Percentiles rank a stretch among this genome's conserved stretches.
Conservation (phyloP, 2,113 vertebrate species). For the Salvator merianae region DNA sequence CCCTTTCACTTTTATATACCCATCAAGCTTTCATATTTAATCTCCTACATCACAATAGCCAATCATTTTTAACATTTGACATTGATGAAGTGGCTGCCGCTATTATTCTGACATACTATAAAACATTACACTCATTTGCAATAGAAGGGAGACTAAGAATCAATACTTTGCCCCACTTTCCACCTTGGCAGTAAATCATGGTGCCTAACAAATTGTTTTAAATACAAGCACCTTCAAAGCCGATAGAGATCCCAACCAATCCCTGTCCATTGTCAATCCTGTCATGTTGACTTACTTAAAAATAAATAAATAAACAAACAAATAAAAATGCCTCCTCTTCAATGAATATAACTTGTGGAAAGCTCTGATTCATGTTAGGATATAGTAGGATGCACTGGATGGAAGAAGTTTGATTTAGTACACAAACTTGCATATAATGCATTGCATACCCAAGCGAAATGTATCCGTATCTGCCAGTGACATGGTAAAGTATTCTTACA, state of each 20-base stretch:
- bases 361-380: no score
- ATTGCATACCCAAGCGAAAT: neutral
- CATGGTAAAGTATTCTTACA: neutral
- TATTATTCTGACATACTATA: constrained; percentile 87
- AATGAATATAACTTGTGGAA: no score
- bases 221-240: constrained; percentile 80
- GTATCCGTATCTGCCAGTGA: neutral
- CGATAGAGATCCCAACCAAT: constrained; percentile 68
- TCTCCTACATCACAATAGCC: constrained; percentile 84
- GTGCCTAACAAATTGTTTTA: constrained; percentile 83
- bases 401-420: neutral
- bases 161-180: constrained; percentile 82
- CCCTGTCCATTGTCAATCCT: constrained; percentile 59
- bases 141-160: constrained; percentile 85
- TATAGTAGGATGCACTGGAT: accelerated
- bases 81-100: constrained; percentile 83
- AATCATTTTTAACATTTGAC: constrained; percentile 87
- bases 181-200: constrained; percentile 76
- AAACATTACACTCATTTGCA: constrained; percentile 85
- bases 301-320: neutral
- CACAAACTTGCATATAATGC: neutral
- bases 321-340: neutral
- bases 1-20: constrained; percentile 83
- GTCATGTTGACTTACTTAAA: constrained; percentile 43
- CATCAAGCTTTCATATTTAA: constrained; percentile 86